Conservation (phyloP, 1,140 invertebrate species). For the Hyposmocoma kahamanoa region DNA sequence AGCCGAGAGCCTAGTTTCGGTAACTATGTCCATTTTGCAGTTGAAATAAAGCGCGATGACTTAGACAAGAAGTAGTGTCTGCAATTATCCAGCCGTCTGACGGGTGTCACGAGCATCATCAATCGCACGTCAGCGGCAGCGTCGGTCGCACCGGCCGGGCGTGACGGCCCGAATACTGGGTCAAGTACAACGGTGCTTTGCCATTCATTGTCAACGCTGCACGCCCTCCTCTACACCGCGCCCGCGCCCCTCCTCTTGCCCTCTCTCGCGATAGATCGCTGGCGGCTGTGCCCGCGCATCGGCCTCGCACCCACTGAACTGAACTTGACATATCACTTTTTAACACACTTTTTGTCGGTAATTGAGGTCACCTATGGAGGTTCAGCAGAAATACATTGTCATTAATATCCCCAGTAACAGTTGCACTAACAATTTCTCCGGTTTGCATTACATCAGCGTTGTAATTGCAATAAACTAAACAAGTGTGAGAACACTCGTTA, state of each 20-base stretch:
- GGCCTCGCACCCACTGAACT: constrained; percentile 55
- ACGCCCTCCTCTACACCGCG: constrained; percentile 17
- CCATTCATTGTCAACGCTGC: constrained; percentile 63
- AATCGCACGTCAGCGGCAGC: constrained; percentile 36
- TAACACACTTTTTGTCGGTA: constrained; percentile 14
- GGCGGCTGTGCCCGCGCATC: constrained; percentile 26
- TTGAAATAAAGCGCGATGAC: not conserved
- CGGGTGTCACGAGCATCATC: constrained; percentile 31
- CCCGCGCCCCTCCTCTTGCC: constrained; percentile 26
- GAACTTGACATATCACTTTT: constrained; percentile 63
- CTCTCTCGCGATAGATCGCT: constrained; percentile 15
- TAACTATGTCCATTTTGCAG: not conserved
- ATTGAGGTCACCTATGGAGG: not conserved
- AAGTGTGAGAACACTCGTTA: constrained; percentile 59
- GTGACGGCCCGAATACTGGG: constrained; percentile 60
- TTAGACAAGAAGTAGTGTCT: not conserved
- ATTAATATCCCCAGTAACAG: not conserved
- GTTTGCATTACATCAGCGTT: constrained; percentile 39
- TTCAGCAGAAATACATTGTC: not conserved
- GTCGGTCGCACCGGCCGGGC: constrained; percentile 41
- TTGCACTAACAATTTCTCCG: constrained; percentile 15
- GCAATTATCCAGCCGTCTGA: constrained; percentile 6
- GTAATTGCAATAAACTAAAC: constrained; percentile 51
- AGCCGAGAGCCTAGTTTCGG: not conserved
- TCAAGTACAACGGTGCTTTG: constrained; percentile 70